Evolutionary conservation across 2,113 vertebrate species (phyloP).

Genomic region (Calypte anna): DNA sequence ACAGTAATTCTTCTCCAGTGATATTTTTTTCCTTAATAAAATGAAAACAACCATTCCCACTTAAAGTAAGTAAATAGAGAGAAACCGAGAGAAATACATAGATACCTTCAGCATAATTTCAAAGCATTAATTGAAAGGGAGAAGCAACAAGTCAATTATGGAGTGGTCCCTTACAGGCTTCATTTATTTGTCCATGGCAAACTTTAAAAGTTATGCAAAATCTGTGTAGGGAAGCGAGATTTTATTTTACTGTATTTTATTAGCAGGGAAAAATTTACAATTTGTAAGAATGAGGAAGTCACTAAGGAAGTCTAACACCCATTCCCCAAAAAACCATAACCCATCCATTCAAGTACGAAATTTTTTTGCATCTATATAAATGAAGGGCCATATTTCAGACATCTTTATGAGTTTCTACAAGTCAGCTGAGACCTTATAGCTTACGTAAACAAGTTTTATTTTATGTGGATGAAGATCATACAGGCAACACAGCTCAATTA

Average conservation of each 20-base stretch:
- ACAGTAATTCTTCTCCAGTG: background rate
- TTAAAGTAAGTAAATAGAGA: background rate
- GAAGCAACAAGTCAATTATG: background rate
- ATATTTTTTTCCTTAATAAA: background rate
- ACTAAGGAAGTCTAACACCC: rapidly evolving
- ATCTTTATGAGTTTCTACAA: background rate
- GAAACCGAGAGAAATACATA: too few relatives aligned
- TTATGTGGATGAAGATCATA: background rate
- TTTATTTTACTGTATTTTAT: background rate
- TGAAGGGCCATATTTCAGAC: background rate
- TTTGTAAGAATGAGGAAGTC: background rate
- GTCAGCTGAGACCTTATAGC: background rate
- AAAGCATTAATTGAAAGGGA: background rate
- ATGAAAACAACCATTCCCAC: background rate
- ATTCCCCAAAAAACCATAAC: background rate
- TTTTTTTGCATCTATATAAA: background rate
- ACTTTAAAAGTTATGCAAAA: background rate
- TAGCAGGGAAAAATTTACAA: background rate
- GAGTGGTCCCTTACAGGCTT: background rate
- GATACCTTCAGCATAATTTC: background rate
- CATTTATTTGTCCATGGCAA: background rate
- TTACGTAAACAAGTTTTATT: background rate
- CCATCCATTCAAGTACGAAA: background rate
- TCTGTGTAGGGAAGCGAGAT: background rate
- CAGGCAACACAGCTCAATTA: background rate